phyloP scores from a whole-genome alignment of 1,140 invertebrate genomes.

The Lepidurus apus region DNA sequence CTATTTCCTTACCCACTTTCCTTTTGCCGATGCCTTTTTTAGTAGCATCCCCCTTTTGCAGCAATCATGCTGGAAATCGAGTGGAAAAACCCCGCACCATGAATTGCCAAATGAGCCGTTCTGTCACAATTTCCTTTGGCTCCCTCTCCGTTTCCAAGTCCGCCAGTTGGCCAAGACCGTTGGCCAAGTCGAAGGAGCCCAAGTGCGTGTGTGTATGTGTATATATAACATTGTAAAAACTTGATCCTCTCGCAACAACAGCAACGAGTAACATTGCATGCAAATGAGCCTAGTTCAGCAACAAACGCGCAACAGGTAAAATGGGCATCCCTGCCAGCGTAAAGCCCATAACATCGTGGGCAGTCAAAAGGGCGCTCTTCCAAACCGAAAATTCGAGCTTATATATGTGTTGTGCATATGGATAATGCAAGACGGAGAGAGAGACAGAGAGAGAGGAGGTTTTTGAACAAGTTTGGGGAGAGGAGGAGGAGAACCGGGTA shows the following conservation, averaged over 20 bases:
- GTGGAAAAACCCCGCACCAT: background rate
- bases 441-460: background rate
- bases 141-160: background rate
- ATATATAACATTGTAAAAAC: too few relatives aligned
- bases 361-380: background rate
- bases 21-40: background rate
- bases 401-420: slow-evolving; percentile 11
- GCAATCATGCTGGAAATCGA: background rate
- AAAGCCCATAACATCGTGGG: background rate
- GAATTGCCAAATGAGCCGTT: background rate
- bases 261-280: background rate
- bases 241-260: background rate
- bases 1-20: background rate
- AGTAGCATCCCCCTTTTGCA: background rate
- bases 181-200: background rate
- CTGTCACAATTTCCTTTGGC: background rate
- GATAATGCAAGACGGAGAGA: background rate
- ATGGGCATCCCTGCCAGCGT: background rate
- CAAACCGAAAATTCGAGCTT: background rate
- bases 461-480: background rate
- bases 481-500: background rate
- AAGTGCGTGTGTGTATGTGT: too few relatives aligned
- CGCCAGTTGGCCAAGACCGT: background rate
- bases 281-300: background rate
- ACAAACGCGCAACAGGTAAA: background rate